phyloP scores from a whole-genome alignment of 2,888 invertebrate species.

The Uloborus plumipes region DNA sequence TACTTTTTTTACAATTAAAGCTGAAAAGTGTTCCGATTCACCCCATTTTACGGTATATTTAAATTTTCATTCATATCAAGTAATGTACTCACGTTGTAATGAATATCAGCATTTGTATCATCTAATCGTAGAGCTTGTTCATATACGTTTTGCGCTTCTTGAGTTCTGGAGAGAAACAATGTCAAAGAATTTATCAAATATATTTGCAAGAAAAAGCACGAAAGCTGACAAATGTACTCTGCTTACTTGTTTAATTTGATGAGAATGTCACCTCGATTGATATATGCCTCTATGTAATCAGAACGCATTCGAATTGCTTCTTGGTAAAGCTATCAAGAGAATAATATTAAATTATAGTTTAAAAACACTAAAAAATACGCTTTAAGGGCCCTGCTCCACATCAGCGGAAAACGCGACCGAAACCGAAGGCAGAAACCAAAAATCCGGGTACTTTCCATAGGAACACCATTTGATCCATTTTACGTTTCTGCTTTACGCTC shows the following conservation, averaged over 20 bases:
- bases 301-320: constrained; percentile 98
- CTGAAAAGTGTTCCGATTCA: no score
- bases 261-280: constrained; percentile 95
- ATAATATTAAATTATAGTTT: no score
- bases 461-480: no score
- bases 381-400: no score
- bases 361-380: no score
- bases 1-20: no score
- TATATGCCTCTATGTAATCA: constrained; percentile 96
- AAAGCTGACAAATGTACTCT: background rate
- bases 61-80: no score
- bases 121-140: constrained; percentile 92
- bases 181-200: background rate
- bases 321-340: constrained; percentile 78
- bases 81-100: constrained; percentile 85
- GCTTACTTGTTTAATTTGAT: constrained; percentile 85
- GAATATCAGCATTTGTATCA: constrained; percentile 92
- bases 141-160: constrained; percentile 95
- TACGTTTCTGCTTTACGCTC: no score
- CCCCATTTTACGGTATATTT: no score
- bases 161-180: constrained; percentile 76
- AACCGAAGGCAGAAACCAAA: no score
- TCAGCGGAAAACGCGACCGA: no score
- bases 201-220: background rate
- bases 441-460: no score